phyloP scores from a whole-genome alignment of 2,888 invertebrate species.

The Sesia apiformis region DNA sequence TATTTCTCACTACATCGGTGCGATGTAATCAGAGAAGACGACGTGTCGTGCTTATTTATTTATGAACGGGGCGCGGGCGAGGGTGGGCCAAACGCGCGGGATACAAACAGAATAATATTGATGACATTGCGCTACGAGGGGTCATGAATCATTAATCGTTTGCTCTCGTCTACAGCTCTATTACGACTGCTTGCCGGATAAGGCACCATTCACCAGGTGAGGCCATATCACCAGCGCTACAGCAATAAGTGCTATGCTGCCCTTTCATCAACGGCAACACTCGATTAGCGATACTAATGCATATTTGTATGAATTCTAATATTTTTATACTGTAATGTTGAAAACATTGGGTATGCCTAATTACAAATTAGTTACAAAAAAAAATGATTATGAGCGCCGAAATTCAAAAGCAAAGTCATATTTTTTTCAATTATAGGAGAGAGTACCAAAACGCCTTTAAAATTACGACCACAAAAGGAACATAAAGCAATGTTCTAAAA shows the following conservation, averaged over 20 bases:
- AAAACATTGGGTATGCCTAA: too few species aligned
- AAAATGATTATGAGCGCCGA: background rate
- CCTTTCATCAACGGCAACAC: too few species aligned
- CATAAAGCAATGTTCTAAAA: slow-evolving; percentile 40
- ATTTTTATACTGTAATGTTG: too few species aligned
- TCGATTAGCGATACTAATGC: too few species aligned
- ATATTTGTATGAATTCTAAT: too few species aligned
- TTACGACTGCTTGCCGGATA: slow-evolving; percentile 68
- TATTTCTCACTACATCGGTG: slow-evolving; percentile 74
- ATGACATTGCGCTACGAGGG: slow-evolving; percentile 72
- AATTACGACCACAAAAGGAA: slow-evolving; percentile 42
- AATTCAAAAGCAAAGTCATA: background rate
- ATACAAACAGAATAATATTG: slow-evolving; percentile 76
- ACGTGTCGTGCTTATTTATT: slow-evolving; percentile 75
- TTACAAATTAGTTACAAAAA: too few species aligned
- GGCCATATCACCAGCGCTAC: slow-evolving; percentile 15
- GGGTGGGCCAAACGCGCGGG: slow-evolving; percentile 68
- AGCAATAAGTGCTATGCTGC: too few species aligned
- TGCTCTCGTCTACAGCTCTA: slow-evolving; percentile 66
- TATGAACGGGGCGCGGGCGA: slow-evolving; percentile 70
- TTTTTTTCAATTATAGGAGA: slow-evolving; percentile 4
- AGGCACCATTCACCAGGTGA: slow-evolving; percentile 61
- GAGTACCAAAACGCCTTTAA: slow-evolving; percentile 18
- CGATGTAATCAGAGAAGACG: slow-evolving; percentile 76
- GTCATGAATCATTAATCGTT: slow-evolving; percentile 75